Evolutionary conservation across 2,888 invertebrate species (phyloP).

Genomic region (Lasioglossum leucozonium): DNA sequence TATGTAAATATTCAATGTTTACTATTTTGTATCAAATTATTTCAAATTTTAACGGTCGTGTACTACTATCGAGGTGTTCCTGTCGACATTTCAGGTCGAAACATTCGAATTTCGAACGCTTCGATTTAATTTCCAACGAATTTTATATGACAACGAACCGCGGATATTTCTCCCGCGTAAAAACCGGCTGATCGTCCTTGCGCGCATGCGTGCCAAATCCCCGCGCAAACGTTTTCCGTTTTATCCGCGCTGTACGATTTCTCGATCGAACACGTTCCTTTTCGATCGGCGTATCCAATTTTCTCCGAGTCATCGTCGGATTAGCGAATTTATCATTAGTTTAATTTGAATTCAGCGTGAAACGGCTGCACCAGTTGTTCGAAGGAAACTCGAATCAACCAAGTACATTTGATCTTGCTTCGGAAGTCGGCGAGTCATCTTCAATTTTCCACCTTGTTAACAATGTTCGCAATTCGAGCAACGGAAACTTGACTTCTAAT

Average conservation of each 20-base stretch:
- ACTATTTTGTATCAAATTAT: too few species aligned
- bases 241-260: neutral
- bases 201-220: neutral
- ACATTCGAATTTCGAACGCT: neutral
- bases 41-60: too few species aligned
- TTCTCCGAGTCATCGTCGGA: neutral
- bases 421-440: neutral
- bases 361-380: neutral
- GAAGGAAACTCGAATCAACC: neutral
- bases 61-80: neutral
- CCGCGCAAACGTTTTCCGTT: neutral
- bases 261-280: neutral
- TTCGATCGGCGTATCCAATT: neutral
- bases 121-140: neutral
- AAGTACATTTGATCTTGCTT: neutral
- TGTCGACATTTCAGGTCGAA: neutral
- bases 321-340: neutral
- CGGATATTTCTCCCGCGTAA: neutral
- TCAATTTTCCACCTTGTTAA: slow-evolving; percentile 1
- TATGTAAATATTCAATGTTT: too few species aligned
- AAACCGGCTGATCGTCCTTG: neutral
- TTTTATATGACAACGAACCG: neutral
- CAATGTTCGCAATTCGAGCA: neutral
- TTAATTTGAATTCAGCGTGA: neutral
- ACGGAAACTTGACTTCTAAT: neutral